Evolutionary conservation across 2,797 vertebrate species (phyloP).

Genomic region (Rhinichthys osculus): DNA sequence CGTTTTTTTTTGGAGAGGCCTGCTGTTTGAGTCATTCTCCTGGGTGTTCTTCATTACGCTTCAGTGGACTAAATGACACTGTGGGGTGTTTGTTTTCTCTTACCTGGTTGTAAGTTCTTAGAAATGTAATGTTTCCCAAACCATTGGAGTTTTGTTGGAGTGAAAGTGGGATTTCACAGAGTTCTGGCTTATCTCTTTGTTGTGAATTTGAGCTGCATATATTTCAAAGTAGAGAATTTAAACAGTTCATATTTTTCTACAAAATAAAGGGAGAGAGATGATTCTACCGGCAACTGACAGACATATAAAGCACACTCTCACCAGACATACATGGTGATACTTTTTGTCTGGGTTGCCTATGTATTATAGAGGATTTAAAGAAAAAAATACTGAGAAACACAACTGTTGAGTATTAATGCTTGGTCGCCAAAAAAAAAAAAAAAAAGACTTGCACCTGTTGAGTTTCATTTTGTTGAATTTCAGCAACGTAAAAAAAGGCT

Average conservation of each 20-base stretch:
- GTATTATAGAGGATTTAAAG: conserved; percentile 35
- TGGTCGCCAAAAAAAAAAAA: conserved; percentile 62
- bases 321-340: conserved; percentile 79
- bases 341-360: conserved; percentile 74
- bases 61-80: conserved; percentile 50
- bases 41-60: conserved; percentile 43
- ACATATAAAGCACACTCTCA: conserved; percentile 81
- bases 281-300: conserved; percentile 51
- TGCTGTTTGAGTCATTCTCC: conserved; percentile 40
- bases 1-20: not conserved
- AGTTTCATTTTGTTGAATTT: conserved; percentile 80
- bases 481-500: conserved; percentile 76
- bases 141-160: conserved; percentile 50
- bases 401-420: conserved; percentile 72
- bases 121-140: conserved; percentile 44
- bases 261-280: conserved; percentile 39
- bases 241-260: conserved; percentile 62
- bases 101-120: conserved; percentile 45
- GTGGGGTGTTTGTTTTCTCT: conserved; percentile 47
- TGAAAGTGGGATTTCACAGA: conserved; percentile 47
- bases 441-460: conserved; percentile 83
- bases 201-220: conserved; percentile 69
- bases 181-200: conserved; percentile 64
- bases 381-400: conserved; percentile 57
- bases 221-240: conserved; percentile 66